Percentiles rank a stretch among this genome's conserved stretches.
phyloP scores from a whole-genome alignment of 1,140 invertebrate genomes.

The Zaprionus gabonicus region DNA sequence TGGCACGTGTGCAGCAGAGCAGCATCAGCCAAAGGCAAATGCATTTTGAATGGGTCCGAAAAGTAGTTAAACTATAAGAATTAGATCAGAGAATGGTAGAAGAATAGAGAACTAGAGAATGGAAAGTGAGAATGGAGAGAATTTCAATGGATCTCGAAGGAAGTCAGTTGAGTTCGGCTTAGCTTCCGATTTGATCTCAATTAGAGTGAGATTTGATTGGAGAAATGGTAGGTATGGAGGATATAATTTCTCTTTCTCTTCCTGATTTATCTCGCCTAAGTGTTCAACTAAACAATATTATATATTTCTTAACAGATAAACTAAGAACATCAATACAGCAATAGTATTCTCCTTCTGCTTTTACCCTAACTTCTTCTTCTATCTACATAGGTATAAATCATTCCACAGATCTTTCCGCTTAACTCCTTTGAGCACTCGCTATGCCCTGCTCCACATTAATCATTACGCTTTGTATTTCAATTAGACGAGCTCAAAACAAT shows the following conservation, averaged over 20 bases:
- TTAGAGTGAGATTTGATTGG: not conserved
- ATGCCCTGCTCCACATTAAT: constrained; percentile 42
- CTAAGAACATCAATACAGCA: no score
- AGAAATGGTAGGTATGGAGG: not conserved
- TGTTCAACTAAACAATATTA: no score
- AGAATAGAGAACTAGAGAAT: not conserved
- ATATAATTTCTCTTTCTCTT: not conserved
- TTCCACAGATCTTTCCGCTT: constrained; percentile 16
- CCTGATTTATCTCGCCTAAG: no score
- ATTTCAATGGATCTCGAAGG: not conserved
- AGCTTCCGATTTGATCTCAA: not conserved
- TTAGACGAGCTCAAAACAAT: constrained; percentile 50
- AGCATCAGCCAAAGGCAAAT: constrained; percentile 20
- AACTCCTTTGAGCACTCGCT: constrained; percentile 29
- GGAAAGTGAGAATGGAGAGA: not conserved
- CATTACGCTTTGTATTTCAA: constrained; percentile 57
- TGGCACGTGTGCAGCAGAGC: constrained; percentile 47
- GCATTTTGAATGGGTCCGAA: constrained; percentile 35
- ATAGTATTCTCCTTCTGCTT: not conserved
- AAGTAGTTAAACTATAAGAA: constrained; percentile 16
- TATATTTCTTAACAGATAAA: no score
- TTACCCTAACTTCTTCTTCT: not conserved
- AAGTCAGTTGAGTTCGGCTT: not conserved
- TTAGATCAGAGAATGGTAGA: not conserved
- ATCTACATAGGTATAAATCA: not conserved